Evolutionary conservation across 2,797 vertebrate genomes (phyloP), one percentile per base, ranked within the genome.

Genomic region (Pseudochaenichthys georgianus): DNA sequence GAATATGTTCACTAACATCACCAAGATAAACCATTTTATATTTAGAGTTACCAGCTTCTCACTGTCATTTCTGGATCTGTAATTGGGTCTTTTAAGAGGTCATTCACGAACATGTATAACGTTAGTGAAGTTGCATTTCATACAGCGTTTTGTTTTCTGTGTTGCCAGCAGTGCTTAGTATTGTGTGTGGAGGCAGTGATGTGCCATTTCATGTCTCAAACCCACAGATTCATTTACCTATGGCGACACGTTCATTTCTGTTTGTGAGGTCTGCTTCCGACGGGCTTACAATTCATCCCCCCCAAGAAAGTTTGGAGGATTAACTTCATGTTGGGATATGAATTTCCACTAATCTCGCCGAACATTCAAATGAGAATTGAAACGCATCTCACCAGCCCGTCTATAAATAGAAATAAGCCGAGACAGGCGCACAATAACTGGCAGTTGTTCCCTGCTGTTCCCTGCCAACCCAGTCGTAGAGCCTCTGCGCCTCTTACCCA

Each of bases 321-420:
- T 31, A 42, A 80, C 81, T 83, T 41, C 41, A 69, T 57, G 51
- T 42, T 68, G 42, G 72, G 62, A 73, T 70, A 69, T 59, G 71
- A 81, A 80, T 83, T 80, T 85, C 13, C 57, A 59, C 64, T 78
- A 83, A 83, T 85, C 73, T 81, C 10, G 0, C 70, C 59, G 63
- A 38, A 75, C 62, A 82, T 78, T 76, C 63, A 81, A 73, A 82
- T 79, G 69, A 69, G 78, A 86, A 78, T 28, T 53, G 77, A 82
- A 80, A 42, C 72, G 74, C 66, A 52, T 86, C 62, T 78, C 46
- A 50, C 47, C 73, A 60, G 58, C 67, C 2, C 2, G 54, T 73
- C 85, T 83, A 87, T 78, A 80, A 84, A 77, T 84, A 89, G 81
- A 82, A 70, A 73, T 84, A 88, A 88, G 75, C 80, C 4, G 41